Evolutionary conservation across 2,113 vertebrate species (phyloP).

Genomic region (Polypterus bichir): DNA sequence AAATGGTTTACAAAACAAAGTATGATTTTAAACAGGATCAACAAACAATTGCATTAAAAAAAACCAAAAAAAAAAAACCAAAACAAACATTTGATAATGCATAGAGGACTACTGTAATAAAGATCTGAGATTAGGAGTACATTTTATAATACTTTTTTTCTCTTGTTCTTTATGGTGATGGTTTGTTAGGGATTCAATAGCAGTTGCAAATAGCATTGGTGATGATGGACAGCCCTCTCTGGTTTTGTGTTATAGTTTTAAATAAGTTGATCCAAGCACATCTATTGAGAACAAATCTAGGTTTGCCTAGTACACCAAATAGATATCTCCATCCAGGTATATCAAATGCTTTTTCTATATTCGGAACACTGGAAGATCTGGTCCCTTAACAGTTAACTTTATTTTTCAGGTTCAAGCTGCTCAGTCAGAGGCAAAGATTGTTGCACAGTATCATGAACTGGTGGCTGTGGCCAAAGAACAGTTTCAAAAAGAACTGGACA

Average conservation of each 20-base stretch:
- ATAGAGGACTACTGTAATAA: neutral
- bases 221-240: neutral
- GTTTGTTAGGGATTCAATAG: neutral
- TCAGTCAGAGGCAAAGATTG: slow-evolving; percentile 79
- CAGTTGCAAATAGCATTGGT: neutral
- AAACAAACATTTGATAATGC: neutral
- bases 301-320: no score
- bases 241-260: no score
- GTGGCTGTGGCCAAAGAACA: slow-evolving; percentile 77
- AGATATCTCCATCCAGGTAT: neutral
- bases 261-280: no score
- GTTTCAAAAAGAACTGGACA: slow-evolving; percentile 82
- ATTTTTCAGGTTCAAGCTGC: slow-evolving; percentile 67
- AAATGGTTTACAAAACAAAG: no score
- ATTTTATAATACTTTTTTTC: neutral
- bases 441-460: slow-evolving; percentile 86
- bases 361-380: no score
- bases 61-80: no score
- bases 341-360: neutral
- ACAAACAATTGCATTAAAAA: no score
- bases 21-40: no score
- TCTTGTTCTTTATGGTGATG: neutral
- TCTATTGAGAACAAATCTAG: no score
- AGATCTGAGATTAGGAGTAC: neutral
- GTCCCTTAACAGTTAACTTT: no score